These are phyloP conservation scores for Parapristionchus giblindavisi DNA, from an alignment of 2,888 invertebrate species.

Conservation along the genomic window DNA sequence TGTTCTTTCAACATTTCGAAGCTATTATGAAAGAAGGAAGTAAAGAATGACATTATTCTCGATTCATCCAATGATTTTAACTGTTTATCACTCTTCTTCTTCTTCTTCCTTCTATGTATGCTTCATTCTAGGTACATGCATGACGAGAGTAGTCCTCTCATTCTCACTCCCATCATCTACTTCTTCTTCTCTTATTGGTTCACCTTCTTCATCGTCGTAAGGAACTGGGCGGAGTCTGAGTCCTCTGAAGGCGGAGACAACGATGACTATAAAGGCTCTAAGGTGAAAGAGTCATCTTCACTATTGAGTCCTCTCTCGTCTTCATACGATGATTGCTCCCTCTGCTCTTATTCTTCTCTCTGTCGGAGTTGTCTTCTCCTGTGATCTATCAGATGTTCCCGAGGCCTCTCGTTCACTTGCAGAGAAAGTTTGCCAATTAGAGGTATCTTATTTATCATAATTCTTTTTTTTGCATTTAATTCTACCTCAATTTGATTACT, in stretches of 20 bases:
- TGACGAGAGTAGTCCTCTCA: conserved; percentile 2
- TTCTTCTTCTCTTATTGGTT: conserved; percentile 1
- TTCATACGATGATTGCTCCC: conserved; percentile 8
- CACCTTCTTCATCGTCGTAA: conserved; percentile 3
- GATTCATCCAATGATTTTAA: not conserved
- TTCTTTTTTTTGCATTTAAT: too few relatives aligned
- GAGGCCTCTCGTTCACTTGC: conserved; percentile 44
- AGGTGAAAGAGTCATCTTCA: not conserved
- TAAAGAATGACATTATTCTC: not conserved
- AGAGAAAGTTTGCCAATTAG: conserved; percentile 49
- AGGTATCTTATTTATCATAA: conserved; percentile 43
- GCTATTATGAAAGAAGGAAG: too few relatives aligned
- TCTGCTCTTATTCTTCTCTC: not conserved
- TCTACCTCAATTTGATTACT: too few relatives aligned
- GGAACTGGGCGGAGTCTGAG: conserved; percentile 20
- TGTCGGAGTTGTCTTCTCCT: conserved; percentile 16
- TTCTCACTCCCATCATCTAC: not conserved
- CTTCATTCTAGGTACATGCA: not conserved
- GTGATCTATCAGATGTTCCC: conserved; percentile 43
- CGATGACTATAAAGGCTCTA: conserved; percentile 21
- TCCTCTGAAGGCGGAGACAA: not conserved
- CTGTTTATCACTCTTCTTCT: not conserved
- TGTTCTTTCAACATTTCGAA: too few relatives aligned
- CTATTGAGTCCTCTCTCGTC: not conserved
- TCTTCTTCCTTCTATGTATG: conserved; percentile 1